Base-by-base conservation (phyloP, 2,797 vertebrate genomes). In the Sebastes matsubarae region DNA sequence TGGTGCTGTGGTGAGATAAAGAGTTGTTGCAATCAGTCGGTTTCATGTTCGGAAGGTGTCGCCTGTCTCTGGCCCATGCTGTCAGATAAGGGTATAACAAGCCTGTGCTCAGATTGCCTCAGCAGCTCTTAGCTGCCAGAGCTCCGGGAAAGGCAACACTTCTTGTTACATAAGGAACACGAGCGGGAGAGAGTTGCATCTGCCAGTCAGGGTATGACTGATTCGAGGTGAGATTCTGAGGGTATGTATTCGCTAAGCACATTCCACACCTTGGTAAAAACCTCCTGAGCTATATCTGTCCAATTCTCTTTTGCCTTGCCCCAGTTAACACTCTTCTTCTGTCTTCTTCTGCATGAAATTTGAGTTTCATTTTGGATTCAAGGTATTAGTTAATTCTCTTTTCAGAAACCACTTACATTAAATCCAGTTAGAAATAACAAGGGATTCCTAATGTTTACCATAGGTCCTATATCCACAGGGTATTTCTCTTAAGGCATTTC, bases 41-140 rank as follows among this genome's bases (percentile, higher is more conserved):
- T 81, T 87, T 78, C 63, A 42, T 87, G 90, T 89, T 84, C 13
- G 78, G 68, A 77, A 75, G 79, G 79, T 87, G 89, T 83, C 42
- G 68, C 73, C 82, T 75, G 80, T 90, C 84, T 86, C 58, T 75
- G 75, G 80, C 75, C 83, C 63, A 16, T 68, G 83, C 80, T 89
- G 87, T 88, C 89, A 92, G 90, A 93, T 89, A 92, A 89, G 84
- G 78, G 70, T 54, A 77, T 80, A 90, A 86, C 82, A 34, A 42
- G 77, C 77, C 72, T 68, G 66, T 75, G 66, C 79, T 83, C 71
- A 64, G 84, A 91, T 87, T 77, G 80, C 82, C 77, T 88, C 81
- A 29, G 9, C 66, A 54, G 77, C 81, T 81, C 77, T 71, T 73
- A 25, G 81, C 74, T 85, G 85, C 71, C 64, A 70, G 74, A 46